Conservation (phyloP, 92 coral and sea anemone genomes). For the Paramuricea clavata region DNA sequence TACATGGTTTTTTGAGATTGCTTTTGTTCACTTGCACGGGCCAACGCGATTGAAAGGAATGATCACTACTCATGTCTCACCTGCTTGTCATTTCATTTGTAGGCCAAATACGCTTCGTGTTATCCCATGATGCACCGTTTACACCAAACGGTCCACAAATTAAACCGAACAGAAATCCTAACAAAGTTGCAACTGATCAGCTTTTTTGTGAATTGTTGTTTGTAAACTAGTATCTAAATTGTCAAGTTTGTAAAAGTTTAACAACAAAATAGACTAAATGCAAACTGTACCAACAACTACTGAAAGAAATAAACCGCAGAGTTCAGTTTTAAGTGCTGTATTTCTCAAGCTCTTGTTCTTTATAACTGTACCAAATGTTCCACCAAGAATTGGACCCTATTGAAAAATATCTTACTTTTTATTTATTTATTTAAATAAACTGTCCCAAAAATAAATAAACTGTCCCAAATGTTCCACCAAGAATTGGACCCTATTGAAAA, state of each 20-base stretch:
- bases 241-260: no score
- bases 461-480: constrained; percentile 45
- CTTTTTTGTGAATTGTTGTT: no score
- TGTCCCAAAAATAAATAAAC: no score
- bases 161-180: constrained; percentile 44
- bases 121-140: constrained; percentile 22
- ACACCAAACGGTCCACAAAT: constrained; percentile 30
- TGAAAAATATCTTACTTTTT: no score
- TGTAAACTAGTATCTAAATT: no score
- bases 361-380: constrained; percentile 37
- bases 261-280: not conserved
- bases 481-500: constrained; percentile 25
- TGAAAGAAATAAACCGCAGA: constrained; percentile 30
- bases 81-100: constrained; percentile 46
- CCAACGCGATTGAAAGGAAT: no score
- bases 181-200: not conserved
- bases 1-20: not conserved
- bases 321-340: constrained; percentile 37
- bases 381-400: constrained; percentile 47
- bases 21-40: not conserved
- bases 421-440: no score
- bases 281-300: constrained; percentile 19
- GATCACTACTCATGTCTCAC: not conserved
- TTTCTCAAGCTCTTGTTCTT: constrained; percentile 17
- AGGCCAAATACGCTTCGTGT: constrained; percentile 21